Evolutionary conservation across 1,140 invertebrate genomes (phyloP), one percentile per base, ranked within the genome.

Genomic region (Leptonema lineaticorne): DNA sequence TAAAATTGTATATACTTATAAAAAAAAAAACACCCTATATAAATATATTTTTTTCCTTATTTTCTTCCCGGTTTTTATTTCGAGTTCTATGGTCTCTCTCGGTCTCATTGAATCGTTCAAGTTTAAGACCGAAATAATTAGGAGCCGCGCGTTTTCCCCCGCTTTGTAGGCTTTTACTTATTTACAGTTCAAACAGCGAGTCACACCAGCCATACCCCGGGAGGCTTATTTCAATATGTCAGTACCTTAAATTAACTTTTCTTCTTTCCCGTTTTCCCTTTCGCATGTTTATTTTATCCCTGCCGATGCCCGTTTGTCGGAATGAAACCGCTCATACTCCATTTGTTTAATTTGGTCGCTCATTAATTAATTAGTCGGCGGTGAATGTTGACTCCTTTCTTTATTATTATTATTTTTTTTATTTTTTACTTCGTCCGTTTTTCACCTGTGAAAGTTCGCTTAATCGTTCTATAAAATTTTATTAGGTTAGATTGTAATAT

Each of bases 201-300:
- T 59, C 30, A 29, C n/a, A 16, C 57, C n/a, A 16, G 22, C 29
- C 37, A 24, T 24, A 33, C 59, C 58, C 37, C 62, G 41, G 22
- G 24, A 53, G 62, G 46, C 62, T 64, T 64, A 50, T 50, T 64
- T 64, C 62, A 64, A 50, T 50, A 64, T 50, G 62, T 64, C 62
- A 53, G 62, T 50, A 48, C 62, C 59, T 62, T 62, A 62, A 62
- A 62, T 62, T 45, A 62, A 62, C 59, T 62, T 62, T 62, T n/a
- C n/a, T n/a, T n/a, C n/a, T n/a, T n/a, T 58, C 56, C 28, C 37
- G 11, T n/a, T 18, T 30, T 9, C 26, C 26, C 29, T 24, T 62
- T 24, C 45, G 59, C 45, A 45, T 62, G 45, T 45, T 37, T 62
- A 24, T 45, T 62, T 45, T 62, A 62, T 62, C 33, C n/a, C 20